phyloP scores from a whole-genome alignment of 1,140 invertebrate genomes.

The Popillia japonica region DNA sequence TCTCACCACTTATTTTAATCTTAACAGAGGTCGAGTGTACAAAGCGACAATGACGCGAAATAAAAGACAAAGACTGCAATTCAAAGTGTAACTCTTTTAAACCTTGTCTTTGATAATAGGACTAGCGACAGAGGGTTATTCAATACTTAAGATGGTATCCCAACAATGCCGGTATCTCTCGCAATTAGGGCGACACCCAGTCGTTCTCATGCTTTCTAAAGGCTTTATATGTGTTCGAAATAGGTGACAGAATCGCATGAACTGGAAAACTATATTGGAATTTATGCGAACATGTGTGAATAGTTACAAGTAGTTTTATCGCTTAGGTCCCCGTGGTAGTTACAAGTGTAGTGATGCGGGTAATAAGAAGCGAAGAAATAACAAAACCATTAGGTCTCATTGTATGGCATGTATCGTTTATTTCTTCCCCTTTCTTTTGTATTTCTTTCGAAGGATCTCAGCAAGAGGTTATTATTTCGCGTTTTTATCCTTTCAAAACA shows the following conservation, averaged over 20 bases:
- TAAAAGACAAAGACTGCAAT: not conserved
- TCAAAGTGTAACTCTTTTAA: constrained; percentile 1
- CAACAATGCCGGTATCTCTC: not conserved
- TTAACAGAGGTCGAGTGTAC: not conserved
- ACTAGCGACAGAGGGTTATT: not conserved
- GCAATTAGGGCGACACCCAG: constrained; percentile 14
- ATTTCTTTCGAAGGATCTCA: not conserved
- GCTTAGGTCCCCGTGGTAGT: not conserved
- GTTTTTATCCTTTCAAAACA: not conserved
- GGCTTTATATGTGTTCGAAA: not conserved
- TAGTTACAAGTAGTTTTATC: not conserved
- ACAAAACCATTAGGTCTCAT: constrained; percentile 9
- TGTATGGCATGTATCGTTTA: not conserved
- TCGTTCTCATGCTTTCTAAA: not conserved
- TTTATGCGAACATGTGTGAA: constrained; percentile 15
- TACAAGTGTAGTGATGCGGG: constrained; percentile 25
- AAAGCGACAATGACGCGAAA: constrained; percentile 9
- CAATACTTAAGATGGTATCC: not conserved
- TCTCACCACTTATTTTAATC: constrained; percentile 7
- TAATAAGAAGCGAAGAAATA: constrained; percentile 29
- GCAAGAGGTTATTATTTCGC: constrained; percentile 30
- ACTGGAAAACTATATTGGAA: constrained; percentile 13
- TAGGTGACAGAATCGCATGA: not conserved
- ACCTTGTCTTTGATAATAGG: not conserved
- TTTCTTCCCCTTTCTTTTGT: constrained; percentile 19